Conservation (phyloP, 2,797 vertebrate genomes). For the Molothrus ater region DNA sequence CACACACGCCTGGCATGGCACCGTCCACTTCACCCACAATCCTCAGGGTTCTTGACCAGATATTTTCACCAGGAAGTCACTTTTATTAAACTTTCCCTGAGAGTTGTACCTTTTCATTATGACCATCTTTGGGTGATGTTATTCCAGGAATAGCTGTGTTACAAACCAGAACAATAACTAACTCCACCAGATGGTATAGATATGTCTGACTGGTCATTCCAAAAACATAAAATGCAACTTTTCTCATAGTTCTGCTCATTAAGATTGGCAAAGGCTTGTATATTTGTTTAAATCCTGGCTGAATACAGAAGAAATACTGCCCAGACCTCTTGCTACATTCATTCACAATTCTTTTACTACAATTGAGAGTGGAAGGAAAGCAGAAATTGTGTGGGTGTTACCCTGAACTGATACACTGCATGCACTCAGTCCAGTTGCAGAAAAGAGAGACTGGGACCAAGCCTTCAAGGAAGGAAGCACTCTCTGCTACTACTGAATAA, state of each 20-base stretch:
- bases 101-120: not conserved
- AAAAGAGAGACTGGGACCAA: not conserved
- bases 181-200: not conserved
- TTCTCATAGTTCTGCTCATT: not conserved
- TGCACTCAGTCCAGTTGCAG: not conserved
- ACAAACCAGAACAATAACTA: not conserved
- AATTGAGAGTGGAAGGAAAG: not conserved
- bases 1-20: not conserved
- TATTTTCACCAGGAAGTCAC: not conserved
- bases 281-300: slow-evolving; percentile 30
- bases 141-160: not conserved
- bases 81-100: not conserved
- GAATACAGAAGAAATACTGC: not conserved
- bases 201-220: not conserved
- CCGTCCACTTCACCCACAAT: not conserved
- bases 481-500: not conserved
- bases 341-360: not conserved
- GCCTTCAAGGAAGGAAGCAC: not conserved
- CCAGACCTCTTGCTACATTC: not conserved
- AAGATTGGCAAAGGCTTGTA: not conserved
- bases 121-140: not conserved
- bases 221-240: not conserved
- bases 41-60: not conserved
- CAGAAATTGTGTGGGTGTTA: not conserved
- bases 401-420: not conserved